Evolutionary conservation across 2,113 vertebrate genomes (phyloP), one percentile per base, ranked within the genome.

Genomic region (Dascyllus trimaculatus): DNA sequence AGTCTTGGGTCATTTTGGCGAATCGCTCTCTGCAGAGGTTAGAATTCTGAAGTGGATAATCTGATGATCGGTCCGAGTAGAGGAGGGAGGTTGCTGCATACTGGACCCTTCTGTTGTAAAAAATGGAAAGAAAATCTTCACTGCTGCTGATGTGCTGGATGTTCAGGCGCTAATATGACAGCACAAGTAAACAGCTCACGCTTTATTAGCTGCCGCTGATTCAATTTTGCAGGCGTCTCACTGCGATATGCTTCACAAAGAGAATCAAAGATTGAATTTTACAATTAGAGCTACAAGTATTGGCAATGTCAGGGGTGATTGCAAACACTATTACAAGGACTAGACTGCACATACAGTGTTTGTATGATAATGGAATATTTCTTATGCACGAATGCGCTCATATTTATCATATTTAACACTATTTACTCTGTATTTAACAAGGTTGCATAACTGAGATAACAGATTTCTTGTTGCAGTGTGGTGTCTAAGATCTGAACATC

Each of bases 141-240:
- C 35, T 26, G 26, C 15, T 0, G 32, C 25, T 77, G 61, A 80
- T 61, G 29, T 43, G 71, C 46, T 65, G 60, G 17, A 78, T 45
- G 65, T 24, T 51, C 52, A 71, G 61, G 38, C 38, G 22, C 29
- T 79, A 68, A 81, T 65, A 66, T 59, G 53, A 62, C 57, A 38
- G 48, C 32, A 11, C 43, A 58, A 58, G 45, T 54, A 64, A 77
- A 80, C 56, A 57, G 52, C 61, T 25, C 71, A 63, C 2, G 14
- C 25, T 59, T 52, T 66, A 69, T 71, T 59, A 71, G 65, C 52
- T 26, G 62, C 68, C 4, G n/a, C 35, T 26, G 53, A 65, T 77
- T 69, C 24, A 48, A 21, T 76, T 72, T 58, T 40, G 10, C 13
- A 15, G 49, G 15, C 1, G 7, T 64, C 26, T 29, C 26, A 45